phyloP scores from a whole-genome alignment of 2,113 vertebrate species.

The Acrocephalus kingi region DNA sequence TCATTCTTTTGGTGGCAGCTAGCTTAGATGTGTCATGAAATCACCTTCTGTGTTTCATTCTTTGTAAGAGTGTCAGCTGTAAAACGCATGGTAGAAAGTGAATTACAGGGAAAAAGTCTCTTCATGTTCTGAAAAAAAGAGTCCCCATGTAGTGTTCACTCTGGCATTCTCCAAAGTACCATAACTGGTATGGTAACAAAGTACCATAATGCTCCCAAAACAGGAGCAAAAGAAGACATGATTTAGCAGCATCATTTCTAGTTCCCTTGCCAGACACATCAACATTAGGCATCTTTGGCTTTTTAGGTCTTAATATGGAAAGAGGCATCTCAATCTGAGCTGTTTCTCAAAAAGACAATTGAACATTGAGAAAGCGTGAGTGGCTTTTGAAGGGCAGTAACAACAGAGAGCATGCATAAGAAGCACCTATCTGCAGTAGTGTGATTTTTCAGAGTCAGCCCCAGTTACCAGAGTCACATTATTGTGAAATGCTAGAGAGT shows the following conservation, averaged over 20 bases:
- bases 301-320: not conserved
- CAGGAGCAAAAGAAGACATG: not conserved
- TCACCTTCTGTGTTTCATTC: not conserved
- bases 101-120: not conserved
- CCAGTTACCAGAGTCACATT: not conserved
- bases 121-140: not conserved
- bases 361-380: not conserved
- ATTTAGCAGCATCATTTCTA: not conserved
- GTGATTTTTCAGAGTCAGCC: not conserved
- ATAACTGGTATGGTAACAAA: not conserved
- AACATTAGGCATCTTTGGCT: not conserved
- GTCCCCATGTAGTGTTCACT: not conserved
- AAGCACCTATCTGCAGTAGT: not conserved
- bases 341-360: not conserved
- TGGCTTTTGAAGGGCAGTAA: not conserved
- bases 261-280: not conserved
- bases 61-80: not conserved
- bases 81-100: not conserved
- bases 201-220: not conserved
- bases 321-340: not conserved
- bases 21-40: not conserved
- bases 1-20: not conserved
- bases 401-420: not conserved
- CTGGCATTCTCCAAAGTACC: not conserved
- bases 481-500: not conserved